phyloP scores from a whole-genome alignment of 30 jellyfish, hydroid and myxozoan genomes.

The Rhopilema esculentum region DNA sequence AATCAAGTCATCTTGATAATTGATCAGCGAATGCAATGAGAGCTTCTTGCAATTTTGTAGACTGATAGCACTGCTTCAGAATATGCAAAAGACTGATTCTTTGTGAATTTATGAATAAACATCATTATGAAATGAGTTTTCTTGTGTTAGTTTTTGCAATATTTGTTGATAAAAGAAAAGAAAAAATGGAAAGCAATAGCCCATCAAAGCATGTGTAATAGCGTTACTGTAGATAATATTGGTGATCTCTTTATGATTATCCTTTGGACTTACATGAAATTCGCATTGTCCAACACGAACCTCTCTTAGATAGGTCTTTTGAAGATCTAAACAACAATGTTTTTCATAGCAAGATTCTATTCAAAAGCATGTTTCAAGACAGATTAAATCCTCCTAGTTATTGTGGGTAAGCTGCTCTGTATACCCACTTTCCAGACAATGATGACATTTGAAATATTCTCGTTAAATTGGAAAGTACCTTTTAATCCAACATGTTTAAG shows the following conservation, averaged over 20 bases:
- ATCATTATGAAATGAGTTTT: not conserved
- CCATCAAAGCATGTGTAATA: constrained; percentile 5
- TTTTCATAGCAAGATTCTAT: not conserved
- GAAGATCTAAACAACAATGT: not conserved
- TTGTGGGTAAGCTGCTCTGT: not conserved
- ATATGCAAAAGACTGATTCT: not conserved
- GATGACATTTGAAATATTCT: constrained; percentile 40
- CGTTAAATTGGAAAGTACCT: constrained; percentile 6
- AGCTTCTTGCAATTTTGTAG: no score
- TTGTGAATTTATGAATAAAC: not conserved
- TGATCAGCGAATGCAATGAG: no score
- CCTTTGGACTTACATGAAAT: not conserved
- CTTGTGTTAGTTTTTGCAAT: not conserved
- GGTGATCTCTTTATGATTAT: not conserved
- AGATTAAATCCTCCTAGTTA: not conserved
- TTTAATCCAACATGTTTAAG: constrained; percentile 39
- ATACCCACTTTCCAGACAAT: constrained; percentile 17
- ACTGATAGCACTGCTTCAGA: no score
- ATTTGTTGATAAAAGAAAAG: not conserved
- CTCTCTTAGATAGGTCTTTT: not conserved
- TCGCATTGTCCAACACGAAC: not conserved
- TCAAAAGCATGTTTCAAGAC: not conserved
- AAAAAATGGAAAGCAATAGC: not conserved
- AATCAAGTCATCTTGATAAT: no score
- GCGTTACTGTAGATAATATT: not conserved